phyloP scores from a whole-genome alignment of 2,797 vertebrate species.

The Hippoglossus hippoglossus region DNA sequence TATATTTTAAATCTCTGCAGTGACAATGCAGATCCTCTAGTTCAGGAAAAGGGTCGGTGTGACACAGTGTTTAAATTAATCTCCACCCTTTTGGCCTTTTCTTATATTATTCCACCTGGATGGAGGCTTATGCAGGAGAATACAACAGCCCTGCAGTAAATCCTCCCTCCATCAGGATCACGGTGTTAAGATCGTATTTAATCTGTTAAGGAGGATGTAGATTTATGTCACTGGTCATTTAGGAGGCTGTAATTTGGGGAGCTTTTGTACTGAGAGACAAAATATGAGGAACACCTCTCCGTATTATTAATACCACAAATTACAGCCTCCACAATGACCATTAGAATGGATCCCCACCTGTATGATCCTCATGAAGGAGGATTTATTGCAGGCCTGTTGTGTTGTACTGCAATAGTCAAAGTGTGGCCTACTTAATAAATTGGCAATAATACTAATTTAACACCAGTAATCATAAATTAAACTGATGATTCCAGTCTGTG shows the following conservation, averaged over 20 bases:
- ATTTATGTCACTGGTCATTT: constrained; percentile 6
- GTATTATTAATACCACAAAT: background rate
- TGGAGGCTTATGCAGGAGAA: background rate
- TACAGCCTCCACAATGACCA: background rate
- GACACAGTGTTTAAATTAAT: background rate
- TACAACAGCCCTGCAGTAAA: background rate
- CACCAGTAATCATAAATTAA: background rate
- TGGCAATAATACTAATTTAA: background rate
- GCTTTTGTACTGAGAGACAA: background rate
- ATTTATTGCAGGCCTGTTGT: background rate
- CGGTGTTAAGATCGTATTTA: background rate
- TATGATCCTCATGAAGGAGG: background rate
- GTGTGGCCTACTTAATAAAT: background rate
- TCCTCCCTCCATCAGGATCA: background rate
- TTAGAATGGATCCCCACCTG: background rate
- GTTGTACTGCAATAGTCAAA: background rate
- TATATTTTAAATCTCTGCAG: background rate
- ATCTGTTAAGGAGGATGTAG: background rate
- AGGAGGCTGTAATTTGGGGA: background rate
- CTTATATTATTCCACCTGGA: background rate
- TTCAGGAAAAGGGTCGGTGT: background rate
- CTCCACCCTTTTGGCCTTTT: background rate
- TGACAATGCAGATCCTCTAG: background rate
- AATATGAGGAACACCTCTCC: background rate
- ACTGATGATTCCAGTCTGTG: background rate